Evolutionary conservation across 2,888 invertebrate genomes (phyloP), one percentile per base, ranked within the genome.

Genomic region (Anthophora plumipes): DNA sequence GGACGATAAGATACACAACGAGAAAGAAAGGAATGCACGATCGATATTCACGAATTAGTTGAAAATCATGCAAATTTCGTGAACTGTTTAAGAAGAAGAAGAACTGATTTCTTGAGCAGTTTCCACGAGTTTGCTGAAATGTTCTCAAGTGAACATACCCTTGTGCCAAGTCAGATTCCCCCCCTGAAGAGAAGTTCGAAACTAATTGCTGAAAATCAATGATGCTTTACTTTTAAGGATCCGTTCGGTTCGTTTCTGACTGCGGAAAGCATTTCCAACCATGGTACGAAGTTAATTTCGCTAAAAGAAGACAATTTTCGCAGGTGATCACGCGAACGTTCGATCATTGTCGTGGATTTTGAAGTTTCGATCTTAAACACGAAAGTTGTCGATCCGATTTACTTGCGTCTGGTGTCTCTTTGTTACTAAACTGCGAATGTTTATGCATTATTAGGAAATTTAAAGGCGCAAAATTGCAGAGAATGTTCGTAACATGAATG

Each of bases 201-300:
- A 85, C 81, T 84, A 82, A 85, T 78, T 84, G 71, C 50, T 76
- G 48, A 60, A 66, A 73, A 59, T 79, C 84, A 79, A 85, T 82
- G 81, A 81, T 74, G 77, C 80, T 77, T 71, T 71, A 70, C 78
- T 84, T 84, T 81, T 76, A 78, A 84, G 67, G 75, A 75, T 70
- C 71, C 55, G 63, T 43, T 55, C 60, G 60, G 39, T 55, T 67
- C 72, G 57, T 68, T 72, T 41, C 41, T 46, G 46, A 14, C 57
- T 55, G n/a, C 48, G 37, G 55, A 59, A 54, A 31, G 60, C n/a
- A n/a, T n/a, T 14, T n/a, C 52, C 46, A 43, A 66, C 54, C n/a
- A 55, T 11, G n/a, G 39, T 68, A 61, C 50, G 31, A 68, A 60
- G 77, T 70, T 63, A 72, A 73, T 46, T 54, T 59, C 43, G 20